Conservation (phyloP, 2,113 vertebrate genomes). For the Podocnemis expansa region DNA sequence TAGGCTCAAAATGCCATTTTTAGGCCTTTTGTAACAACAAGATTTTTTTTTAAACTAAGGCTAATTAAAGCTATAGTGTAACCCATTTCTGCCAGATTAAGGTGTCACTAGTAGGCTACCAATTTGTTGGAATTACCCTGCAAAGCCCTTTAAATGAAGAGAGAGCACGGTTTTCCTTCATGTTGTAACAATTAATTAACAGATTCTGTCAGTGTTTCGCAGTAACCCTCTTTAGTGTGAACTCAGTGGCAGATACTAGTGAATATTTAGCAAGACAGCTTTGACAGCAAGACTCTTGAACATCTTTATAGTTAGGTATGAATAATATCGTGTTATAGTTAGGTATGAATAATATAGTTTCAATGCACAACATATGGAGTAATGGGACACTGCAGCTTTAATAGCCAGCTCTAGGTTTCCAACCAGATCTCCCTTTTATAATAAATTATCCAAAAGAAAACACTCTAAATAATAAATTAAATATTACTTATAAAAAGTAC, state of each 20-base stretch:
- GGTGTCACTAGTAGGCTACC: slow-evolving; percentile 64
- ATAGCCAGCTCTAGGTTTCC: slow-evolving; percentile 77
- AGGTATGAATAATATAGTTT: background rate
- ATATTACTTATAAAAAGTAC: slow-evolving; percentile 90
- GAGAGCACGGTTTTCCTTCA: slow-evolving; percentile 9
- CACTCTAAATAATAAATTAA: slow-evolving; percentile 94
- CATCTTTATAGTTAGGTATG: background rate
- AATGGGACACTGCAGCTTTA: slow-evolving; percentile 76
- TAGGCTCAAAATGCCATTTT: slow-evolving; percentile 73
- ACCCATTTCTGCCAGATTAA: slow-evolving; percentile 69
- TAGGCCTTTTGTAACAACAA: slow-evolving; percentile 73
- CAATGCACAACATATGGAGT: background rate
- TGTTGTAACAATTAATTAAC: background rate
- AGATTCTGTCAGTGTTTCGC: background rate
- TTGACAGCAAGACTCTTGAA: background rate
- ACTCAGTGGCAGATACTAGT: background rate
- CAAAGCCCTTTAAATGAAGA: slow-evolving; percentile 64
- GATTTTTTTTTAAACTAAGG: slow-evolving; percentile 66
- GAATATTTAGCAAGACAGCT: background rate
- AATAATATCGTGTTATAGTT: background rate
- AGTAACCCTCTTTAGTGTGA: background rate
- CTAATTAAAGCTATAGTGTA: slow-evolving; percentile 79
- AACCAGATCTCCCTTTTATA: slow-evolving; percentile 79
- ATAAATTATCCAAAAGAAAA: slow-evolving; percentile 87
- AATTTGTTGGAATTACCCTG: slow-evolving; percentile 13